A percentile compares a stretch with the other conserved stretches of the same genome.
These are phyloP conservation scores for Polyommatus iphigenia DNA, from an alignment of 2,888 invertebrate genomes.

Conservation along the genomic window DNA sequence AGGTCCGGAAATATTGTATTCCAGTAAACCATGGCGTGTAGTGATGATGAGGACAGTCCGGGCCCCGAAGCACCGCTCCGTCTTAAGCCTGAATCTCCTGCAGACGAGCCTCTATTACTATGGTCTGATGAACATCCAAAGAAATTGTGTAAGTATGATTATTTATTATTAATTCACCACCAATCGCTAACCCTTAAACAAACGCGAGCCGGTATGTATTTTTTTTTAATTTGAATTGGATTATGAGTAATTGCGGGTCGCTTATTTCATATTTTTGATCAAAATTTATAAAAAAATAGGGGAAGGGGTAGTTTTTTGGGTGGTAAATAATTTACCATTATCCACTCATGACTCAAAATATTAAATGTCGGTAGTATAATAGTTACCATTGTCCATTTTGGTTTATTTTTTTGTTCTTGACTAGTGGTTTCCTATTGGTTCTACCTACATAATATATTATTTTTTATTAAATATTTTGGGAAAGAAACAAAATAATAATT, in stretches of 20 bases:
- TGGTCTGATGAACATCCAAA: neutral
- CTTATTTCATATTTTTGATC: constrained; percentile 12
- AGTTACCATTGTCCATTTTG: constrained; percentile 7
- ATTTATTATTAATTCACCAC: too few relatives aligned
- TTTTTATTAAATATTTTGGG: constrained; percentile 13
- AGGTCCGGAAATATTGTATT: too few relatives aligned
- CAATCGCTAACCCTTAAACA: neutral
- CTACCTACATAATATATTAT: neutral
- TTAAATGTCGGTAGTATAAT: neutral
- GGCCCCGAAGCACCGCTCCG: neutral
- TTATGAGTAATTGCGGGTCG: constrained; percentile 16
- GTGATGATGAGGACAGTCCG: neutral
- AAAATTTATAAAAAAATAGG: constrained; percentile 20
- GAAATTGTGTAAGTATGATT: neutral
- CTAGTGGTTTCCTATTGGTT: neutral
- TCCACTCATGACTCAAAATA: too few relatives aligned
- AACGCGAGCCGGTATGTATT: constrained; percentile 6
- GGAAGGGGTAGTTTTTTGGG: constrained; percentile 10
- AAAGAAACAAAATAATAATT: neutral
- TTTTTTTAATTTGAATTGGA: constrained; percentile 18
- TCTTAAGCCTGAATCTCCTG: neutral
- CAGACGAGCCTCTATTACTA: neutral
- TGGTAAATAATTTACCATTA: too few relatives aligned
- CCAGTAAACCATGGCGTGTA: neutral
- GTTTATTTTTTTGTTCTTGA: neutral